Percentiles rank a stretch among this genome's conserved stretches.
phyloP scores from a whole-genome alignment of 2,888 invertebrate genomes.

The Dynastes grantii region DNA sequence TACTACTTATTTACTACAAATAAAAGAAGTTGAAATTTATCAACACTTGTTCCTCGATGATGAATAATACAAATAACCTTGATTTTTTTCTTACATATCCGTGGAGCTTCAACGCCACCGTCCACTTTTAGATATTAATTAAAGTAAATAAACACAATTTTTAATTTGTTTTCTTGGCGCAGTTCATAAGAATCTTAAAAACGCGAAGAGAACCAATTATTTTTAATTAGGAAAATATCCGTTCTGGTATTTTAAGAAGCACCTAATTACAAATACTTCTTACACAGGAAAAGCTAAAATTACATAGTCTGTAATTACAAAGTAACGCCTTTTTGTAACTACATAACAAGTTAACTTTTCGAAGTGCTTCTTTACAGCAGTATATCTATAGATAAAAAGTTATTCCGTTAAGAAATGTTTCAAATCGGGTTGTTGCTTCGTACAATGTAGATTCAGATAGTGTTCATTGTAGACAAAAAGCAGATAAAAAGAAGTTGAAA shows the following conservation, averaged over 20 bases:
- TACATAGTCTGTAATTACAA: background rate
- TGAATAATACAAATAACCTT: too few species aligned
- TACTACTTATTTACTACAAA: too few species aligned
- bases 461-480: too few species aligned
- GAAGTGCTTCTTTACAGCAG: too few species aligned
- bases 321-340: background rate
- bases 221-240: conserved; percentile 23
- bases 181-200: conserved; percentile 5
- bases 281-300: background rate
- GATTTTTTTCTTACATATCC: too few species aligned
- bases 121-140: conserved; percentile 10
- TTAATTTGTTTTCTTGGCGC: conserved; percentile 26
- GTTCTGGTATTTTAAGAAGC: background rate
- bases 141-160: conserved; percentile 3
- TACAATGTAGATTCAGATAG: too few species aligned
- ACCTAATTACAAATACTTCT: conserved; percentile 18
- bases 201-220: conserved; percentile 3
- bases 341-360: background rate
- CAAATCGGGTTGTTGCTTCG: too few species aligned
- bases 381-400: too few species aligned
- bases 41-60: too few species aligned
- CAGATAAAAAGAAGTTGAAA: too few species aligned
- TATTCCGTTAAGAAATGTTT: too few species aligned
- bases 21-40: too few species aligned
- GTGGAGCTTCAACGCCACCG: background rate